Conservation (phyloP, 2,888 invertebrate genomes). For the Lasioglossum marginatum region DNA sequence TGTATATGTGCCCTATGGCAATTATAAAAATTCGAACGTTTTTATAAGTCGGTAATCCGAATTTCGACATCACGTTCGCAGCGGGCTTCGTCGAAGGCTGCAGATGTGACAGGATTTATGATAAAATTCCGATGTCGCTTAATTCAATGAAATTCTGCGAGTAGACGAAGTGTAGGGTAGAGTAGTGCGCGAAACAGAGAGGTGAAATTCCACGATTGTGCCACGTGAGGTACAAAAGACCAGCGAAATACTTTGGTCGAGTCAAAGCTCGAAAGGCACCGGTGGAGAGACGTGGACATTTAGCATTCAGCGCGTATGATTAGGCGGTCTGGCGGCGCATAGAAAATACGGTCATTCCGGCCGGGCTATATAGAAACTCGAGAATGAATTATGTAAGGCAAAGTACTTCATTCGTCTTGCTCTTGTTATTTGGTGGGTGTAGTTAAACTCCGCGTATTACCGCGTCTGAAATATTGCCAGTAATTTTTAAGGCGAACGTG, state of each 20-base stretch:
- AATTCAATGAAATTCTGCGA: slow-evolving; percentile 42
- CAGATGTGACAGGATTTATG: slow-evolving; percentile 35
- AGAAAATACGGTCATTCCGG: slow-evolving; percentile 67
- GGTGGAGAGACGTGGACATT: slow-evolving; percentile 70
- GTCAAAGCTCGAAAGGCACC: slow-evolving; percentile 26
- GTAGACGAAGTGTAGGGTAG: background rate
- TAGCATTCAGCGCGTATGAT: slow-evolving; percentile 79
- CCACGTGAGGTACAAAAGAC: slow-evolving; percentile 37
- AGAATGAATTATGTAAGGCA: slow-evolving; percentile 81
- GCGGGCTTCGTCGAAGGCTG: slow-evolving; percentile 8
- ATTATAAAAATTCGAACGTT: slow-evolving; percentile 9
- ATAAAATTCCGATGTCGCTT: slow-evolving; percentile 44
- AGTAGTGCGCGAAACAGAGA: slow-evolving; percentile 23
- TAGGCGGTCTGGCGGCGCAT: slow-evolving; percentile 74
- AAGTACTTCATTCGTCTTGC: slow-evolving; percentile 82
- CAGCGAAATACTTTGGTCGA: slow-evolving; percentile 30
- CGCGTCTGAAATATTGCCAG: slow-evolving; percentile 78
- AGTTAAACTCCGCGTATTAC: slow-evolving; percentile 80
- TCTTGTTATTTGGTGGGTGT: slow-evolving; percentile 81
- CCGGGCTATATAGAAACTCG: slow-evolving; percentile 70
- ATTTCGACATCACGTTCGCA: slow-evolving; percentile 16
- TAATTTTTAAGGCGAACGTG: slow-evolving; percentile 80
- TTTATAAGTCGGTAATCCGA: background rate
- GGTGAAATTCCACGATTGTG: slow-evolving; percentile 46
- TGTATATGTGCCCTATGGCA: too few relatives aligned